Evolutionary conservation across 2,797 vertebrate genomes (phyloP).

Genomic region (Choloepus didactylus): DNA sequence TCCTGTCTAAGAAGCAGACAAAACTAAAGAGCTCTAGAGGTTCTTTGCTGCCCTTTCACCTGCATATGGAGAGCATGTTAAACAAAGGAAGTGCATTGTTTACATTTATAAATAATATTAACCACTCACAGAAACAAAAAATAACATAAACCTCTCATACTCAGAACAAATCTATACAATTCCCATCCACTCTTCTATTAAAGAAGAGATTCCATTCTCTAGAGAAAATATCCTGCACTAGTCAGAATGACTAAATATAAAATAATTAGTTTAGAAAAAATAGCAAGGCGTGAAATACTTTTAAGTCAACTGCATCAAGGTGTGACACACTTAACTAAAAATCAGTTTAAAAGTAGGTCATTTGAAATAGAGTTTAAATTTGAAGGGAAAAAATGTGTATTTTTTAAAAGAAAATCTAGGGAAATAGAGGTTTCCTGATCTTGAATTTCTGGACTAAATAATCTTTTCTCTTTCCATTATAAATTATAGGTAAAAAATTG

Average conservation of each 20-base stretch:
- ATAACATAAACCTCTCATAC: neutral
- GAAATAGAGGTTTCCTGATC: neutral
- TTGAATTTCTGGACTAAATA: neutral
- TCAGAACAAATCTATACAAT: neutral
- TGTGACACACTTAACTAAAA: constrained; percentile 64
- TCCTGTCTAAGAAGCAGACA: neutral
- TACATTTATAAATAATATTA: neutral
- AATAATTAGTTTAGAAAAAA: constrained; percentile 58
- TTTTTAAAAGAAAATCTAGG: constrained; percentile 39
- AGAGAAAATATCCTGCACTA: neutral
- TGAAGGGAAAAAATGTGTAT: constrained; percentile 9
- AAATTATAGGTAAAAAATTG: neutral
- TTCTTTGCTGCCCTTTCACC: neutral
- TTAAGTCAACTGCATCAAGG: neutral
- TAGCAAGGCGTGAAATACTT: constrained; percentile 18
- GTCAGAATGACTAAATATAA: constrained; percentile 55
- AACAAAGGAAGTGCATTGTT: neutral
- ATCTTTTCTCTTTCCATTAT: neutral
- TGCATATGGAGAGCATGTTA: neutral
- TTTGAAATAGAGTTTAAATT: constrained; percentile 69
- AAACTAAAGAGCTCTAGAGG: neutral
- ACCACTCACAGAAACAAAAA: neutral
- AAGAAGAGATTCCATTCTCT: neutral
- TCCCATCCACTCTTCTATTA: neutral
- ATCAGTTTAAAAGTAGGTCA: constrained; percentile 62